Conservation (phyloP, 2,113 vertebrate genomes). For the Megatriorchis doriae region DNA sequence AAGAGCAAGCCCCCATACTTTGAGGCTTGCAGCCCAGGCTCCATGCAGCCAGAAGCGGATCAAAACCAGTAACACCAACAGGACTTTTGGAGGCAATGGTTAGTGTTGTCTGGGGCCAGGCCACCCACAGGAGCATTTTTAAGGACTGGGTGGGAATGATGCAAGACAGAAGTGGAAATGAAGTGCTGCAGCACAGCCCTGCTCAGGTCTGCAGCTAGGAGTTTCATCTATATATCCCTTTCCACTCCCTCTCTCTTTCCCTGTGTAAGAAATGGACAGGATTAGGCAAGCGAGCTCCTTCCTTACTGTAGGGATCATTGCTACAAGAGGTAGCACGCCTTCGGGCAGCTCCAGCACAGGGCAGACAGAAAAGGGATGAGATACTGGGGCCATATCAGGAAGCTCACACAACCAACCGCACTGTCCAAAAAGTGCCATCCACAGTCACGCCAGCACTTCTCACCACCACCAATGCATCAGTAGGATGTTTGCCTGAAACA, state of each 20-base stretch:
- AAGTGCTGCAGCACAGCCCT: background rate
- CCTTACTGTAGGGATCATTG: background rate
- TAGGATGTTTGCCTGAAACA: background rate
- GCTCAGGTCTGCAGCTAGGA: background rate
- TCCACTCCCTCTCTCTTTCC: background rate
- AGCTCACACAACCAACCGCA: rapidly evolving
- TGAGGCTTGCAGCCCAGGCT: background rate
- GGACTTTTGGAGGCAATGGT: background rate
- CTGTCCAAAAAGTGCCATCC: rapidly evolving
- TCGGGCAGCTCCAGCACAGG: background rate
- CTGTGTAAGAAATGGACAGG: background rate
- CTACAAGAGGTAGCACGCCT: background rate
- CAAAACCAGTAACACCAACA: background rate
- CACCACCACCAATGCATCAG: too few relatives aligned
- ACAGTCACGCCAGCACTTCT: background rate
- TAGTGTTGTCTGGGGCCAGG: background rate
- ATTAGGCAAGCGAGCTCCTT: background rate
- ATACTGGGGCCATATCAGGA: background rate
- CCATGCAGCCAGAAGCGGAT: background rate
- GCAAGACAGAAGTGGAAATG: rapidly evolving
- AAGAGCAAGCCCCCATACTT: background rate
- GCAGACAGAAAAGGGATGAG: background rate
- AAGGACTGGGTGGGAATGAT: background rate
- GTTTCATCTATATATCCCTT: background rate
- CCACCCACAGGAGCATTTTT: background rate